phyloP scores from a whole-genome alignment of 2,113 vertebrate genomes.

The Passer domesticus region DNA sequence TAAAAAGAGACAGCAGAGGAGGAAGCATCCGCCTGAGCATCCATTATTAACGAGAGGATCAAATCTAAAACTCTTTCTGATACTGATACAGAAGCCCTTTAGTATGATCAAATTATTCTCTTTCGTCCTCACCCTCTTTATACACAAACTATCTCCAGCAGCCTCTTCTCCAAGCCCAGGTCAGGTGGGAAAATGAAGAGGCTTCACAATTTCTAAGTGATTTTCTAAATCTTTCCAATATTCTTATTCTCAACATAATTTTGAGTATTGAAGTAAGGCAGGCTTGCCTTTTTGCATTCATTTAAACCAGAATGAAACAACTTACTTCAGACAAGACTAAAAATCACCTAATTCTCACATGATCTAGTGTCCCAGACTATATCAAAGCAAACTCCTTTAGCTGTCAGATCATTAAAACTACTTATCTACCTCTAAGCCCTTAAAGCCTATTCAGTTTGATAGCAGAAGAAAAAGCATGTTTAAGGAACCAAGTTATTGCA shows the following conservation, averaged over 20 bases:
- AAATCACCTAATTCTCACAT: not conserved
- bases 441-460: not conserved
- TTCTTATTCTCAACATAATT: not conserved
- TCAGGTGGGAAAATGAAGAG: not conserved
- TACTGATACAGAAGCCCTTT: not conserved
- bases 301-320: not conserved
- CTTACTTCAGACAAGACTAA: not conserved
- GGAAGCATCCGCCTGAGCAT: not conserved
- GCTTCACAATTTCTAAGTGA: not conserved
- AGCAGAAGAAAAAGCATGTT: not conserved
- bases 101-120: not conserved
- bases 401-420: not conserved
- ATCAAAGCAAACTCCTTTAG: not conserved
- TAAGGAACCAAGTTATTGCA: not conserved
- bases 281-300: not conserved
- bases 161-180: not conserved
- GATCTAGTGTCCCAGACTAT: not conserved
- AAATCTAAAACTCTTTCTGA: conserved; percentile 46
- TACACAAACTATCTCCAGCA: not conserved
- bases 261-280: not conserved
- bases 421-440: not conserved
- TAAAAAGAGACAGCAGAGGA: not conserved
- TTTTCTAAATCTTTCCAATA: not conserved
- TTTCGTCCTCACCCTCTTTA: not conserved
- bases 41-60: conserved; percentile 47